Evolutionary conservation across 1,140 invertebrate species (phyloP), one percentile per base, ranked within the genome.

Genomic region (Zophobas morio): DNA sequence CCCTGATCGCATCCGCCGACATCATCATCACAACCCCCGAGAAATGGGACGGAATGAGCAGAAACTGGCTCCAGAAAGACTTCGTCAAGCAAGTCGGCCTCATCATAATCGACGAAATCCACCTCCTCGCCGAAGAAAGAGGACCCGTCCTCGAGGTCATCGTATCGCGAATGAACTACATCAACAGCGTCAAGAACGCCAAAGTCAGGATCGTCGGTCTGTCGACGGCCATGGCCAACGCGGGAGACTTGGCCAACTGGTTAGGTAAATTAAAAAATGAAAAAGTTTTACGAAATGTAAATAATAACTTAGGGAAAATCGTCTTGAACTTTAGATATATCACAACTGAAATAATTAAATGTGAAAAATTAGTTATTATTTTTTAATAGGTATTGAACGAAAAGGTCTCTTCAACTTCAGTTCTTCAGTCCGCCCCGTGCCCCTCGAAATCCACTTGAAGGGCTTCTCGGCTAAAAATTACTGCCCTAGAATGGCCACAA

Each of bases 11-110:
- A 0, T 89, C 87, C 63, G 93, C 98, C 0, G 93, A 96, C 84
- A 92, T 99, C 0, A 99, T 99, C 80, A 96, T 99, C 0, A 99
- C 98, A 1, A 99, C 98, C 0, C 98, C 98, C 0, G 98, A 99
- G 88, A 99, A 99, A 87, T 99, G 98, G 98, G 98, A 99, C 86
- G 98, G 98, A 77, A 96, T 99, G 74, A 98, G 96, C 86, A 90
- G 98, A 79, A 97, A 95, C 76, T 99, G 98, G 97, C 97, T 99
- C 82, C 99, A 95, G 0, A 91, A 98, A 79, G 94, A 93, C 87
- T 99, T 99, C 84, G 98, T 99, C 0, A 93, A 92, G 76, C 90
- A 96, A 83, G 98, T 99, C 0, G 93, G 94, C 0, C 88, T 99
- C 0, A 96, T 99, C 75, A 93, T 99, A 34, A 99, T 99, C 81